A percentile compares a stretch with the other conserved stretches of the same genome.
Conservation (phyloP, 2,113 vertebrate genomes). For the Romanogobio albipinnatus region DNA sequence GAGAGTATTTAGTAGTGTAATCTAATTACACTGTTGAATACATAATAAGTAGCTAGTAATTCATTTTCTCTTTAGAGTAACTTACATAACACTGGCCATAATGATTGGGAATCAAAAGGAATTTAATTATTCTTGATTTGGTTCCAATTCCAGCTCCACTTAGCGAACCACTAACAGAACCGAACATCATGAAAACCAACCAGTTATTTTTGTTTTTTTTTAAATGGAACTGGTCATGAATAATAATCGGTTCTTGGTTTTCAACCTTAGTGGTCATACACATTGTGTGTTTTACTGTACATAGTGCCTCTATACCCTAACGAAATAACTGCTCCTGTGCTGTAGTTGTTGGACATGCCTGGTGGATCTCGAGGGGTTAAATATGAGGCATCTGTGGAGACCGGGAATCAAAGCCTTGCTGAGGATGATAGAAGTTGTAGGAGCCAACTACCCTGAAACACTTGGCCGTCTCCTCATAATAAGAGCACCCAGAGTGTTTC, state of each 20-base stretch:
- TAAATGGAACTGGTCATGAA: not conserved
- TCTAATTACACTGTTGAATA: too few relatives aligned
- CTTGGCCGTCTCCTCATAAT: constrained; percentile 91
- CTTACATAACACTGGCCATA: not conserved
- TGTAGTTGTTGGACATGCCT: constrained; percentile 94
- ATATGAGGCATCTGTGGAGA: constrained; percentile 96
- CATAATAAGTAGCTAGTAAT: too few relatives aligned
- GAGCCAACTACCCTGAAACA: constrained; percentile 97
- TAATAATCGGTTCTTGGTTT: not conserved
- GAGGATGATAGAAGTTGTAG: constrained; percentile 95
- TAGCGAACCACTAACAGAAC: not conserved
- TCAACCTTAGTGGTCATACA: not conserved
- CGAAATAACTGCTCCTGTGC: not conserved
- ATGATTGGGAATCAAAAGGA: not conserved
- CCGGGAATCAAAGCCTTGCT: constrained; percentile 93
- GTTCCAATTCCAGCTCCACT: not conserved
- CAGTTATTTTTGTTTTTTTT: not conserved
- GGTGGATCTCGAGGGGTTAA: constrained; percentile 94
- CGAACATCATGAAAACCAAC: not conserved
- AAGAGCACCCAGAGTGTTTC: constrained; percentile 90
- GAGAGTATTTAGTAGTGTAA: too few relatives aligned
- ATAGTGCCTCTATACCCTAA: not conserved
- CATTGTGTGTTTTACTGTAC: not conserved
- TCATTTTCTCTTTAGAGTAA: too few relatives aligned
- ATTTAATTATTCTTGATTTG: not conserved